Percentiles rank a stretch among this genome's conserved stretches.
Conservation (phyloP, 2,888 invertebrate species). For the Euzophera pinguis region DNA sequence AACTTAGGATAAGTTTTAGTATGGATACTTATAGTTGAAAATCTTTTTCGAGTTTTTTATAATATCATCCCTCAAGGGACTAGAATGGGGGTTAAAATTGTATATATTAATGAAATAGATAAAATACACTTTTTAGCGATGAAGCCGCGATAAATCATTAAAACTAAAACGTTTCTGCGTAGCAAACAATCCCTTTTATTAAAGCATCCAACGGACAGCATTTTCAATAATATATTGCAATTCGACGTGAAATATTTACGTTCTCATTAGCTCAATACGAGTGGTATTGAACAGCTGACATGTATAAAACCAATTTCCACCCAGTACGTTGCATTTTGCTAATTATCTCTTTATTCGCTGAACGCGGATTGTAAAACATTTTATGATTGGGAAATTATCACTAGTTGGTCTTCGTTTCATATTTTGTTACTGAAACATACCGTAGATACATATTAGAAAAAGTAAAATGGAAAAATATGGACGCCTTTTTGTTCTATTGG, state of each 20-base stretch:
- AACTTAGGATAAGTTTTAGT: too few species aligned
- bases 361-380: slow-evolving; percentile 16
- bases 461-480: too few species aligned
- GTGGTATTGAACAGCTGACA: slow-evolving; percentile 46
- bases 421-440: too few species aligned
- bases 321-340: slow-evolving; percentile 47
- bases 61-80: too few species aligned
- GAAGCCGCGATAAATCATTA: not conserved
- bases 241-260: slow-evolving; percentile 54
- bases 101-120: too few species aligned
- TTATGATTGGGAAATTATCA: slow-evolving; percentile 10
- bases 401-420: not conserved
- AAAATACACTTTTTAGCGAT: too few species aligned
- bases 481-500: too few species aligned
- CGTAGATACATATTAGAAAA: too few species aligned
- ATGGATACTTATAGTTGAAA: too few species aligned
- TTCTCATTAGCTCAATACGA: slow-evolving; percentile 57
- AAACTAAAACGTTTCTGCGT: not conserved
- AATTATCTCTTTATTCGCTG: slow-evolving; percentile 48
- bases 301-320: slow-evolving; percentile 44
- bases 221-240: slow-evolving; percentile 54
- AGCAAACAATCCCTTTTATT: not conserved
- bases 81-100: too few species aligned
- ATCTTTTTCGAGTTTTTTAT: too few species aligned
- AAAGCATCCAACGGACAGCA: slow-evolving; percentile 19